phyloP scores from a whole-genome alignment of 2,797 vertebrate genomes.

The Chiroxiphia lanceolata region DNA sequence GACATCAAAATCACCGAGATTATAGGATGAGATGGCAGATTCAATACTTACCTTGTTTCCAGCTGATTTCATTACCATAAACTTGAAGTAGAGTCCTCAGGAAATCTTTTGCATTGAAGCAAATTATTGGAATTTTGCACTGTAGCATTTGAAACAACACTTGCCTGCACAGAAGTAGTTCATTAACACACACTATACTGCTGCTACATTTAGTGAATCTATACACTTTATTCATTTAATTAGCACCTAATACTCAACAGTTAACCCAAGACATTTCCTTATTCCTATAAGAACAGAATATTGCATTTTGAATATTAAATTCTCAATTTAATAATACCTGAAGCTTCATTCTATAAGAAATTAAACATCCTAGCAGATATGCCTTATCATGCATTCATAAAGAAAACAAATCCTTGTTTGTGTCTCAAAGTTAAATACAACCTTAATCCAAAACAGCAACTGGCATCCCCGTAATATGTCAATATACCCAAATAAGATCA shows the following conservation, averaged over 20 bases:
- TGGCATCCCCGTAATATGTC: background rate
- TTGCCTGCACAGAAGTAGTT: conserved; percentile 73
- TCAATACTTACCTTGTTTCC: conserved; percentile 81
- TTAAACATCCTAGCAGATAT: background rate
- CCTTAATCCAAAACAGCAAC: background rate
- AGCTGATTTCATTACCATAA: conserved; percentile 75
- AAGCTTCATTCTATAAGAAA: background rate
- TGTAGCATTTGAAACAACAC: conserved; percentile 79
- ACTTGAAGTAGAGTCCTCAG: conserved; percentile 80
- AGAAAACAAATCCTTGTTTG: background rate
- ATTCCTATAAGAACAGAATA: background rate
- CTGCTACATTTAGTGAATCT: background rate
- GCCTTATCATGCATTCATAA: background rate
- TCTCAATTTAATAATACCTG: background rate
- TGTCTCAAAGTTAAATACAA: background rate
- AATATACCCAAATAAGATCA: background rate
- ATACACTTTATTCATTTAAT: background rate
- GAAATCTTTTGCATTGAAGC: conserved; percentile 91
- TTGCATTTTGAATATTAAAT: background rate
- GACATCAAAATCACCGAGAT: background rate
- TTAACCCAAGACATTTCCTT: background rate
- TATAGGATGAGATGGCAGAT: background rate
- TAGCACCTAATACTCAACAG: background rate
- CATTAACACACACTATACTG: background rate
- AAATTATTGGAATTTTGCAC: conserved; percentile 79